Percentiles rank a stretch among this genome's conserved stretches.
phyloP scores from a whole-genome alignment of 2,113 vertebrate species.

The Morone chrysops region DNA sequence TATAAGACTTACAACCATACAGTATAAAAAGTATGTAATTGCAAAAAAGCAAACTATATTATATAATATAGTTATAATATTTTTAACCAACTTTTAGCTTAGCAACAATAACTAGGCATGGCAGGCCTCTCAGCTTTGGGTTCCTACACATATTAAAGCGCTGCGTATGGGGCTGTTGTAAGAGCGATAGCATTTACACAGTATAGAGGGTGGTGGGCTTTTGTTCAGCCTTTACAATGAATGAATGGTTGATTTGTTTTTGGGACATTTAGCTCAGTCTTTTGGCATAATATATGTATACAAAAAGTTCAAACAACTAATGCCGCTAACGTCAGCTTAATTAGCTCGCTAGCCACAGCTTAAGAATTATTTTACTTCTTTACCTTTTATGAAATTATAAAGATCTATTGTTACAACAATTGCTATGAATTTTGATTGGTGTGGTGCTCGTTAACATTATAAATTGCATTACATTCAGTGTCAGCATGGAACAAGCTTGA shows the following conservation, averaged over 20 bases:
- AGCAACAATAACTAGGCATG: background rate
- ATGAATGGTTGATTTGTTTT: too few relatives aligned
- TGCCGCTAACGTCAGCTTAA: background rate
- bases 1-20: background rate
- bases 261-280: background rate
- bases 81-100: background rate
- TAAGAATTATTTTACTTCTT: too few relatives aligned
- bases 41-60: background rate
- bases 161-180: too few relatives aligned
- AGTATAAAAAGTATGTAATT: background rate
- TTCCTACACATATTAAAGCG: too few relatives aligned
- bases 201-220: background rate
- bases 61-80: too few relatives aligned
- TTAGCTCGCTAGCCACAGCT: background rate
- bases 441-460: background rate
- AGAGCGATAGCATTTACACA: background rate
- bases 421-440: background rate
- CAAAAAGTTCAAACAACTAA: background rate
- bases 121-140: too few relatives aligned
- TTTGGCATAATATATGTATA: background rate
- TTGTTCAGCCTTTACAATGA: too few relatives aligned
- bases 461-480: background rate
- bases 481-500: background rate
- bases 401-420: too few relatives aligned
- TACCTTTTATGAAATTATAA: too few relatives aligned